Percentiles rank a stretch among this genome's conserved stretches.
Evolutionary conservation across 2,113 vertebrate species (phyloP).

Genomic region (Chelonoidis abingdonii): DNA sequence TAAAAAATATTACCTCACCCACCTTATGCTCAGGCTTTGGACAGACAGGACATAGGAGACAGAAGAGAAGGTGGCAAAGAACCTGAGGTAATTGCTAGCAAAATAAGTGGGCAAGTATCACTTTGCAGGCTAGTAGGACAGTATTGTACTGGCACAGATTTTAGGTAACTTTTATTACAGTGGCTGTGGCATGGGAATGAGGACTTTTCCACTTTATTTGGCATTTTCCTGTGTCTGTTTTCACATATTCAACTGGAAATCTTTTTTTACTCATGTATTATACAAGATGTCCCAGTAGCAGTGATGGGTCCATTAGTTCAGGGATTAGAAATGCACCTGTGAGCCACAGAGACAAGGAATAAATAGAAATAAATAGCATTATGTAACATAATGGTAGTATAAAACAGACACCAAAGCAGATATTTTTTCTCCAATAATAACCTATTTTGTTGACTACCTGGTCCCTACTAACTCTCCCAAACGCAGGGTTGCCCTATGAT

Average conservation of each 20-base stretch:
- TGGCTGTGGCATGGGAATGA: neutral
- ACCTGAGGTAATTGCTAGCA: neutral
- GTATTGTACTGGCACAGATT: neutral
- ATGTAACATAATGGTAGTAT: neutral
- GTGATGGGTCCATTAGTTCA: neutral
- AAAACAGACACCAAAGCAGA: accelerated
- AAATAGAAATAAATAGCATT: neutral
- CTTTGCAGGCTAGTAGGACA: neutral
- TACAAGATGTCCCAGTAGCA: neutral
- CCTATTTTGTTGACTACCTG: neutral
- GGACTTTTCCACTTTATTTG: neutral
- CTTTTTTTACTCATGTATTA: neutral
- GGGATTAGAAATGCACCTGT: neutral
- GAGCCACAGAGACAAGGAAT: neutral
- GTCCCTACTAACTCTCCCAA: neutral
- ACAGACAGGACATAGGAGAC: neutral
- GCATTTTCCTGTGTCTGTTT: neutral
- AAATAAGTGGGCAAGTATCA: neutral
- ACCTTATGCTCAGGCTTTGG: neutral
- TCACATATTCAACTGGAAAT: neutral
- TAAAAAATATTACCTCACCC: neutral
- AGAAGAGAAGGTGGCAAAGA: neutral
- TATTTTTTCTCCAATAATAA: neutral
- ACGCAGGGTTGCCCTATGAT: neutral
- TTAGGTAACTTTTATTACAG: neutral